Base-by-base conservation (phyloP, 2,888 invertebrate genomes). In the Cybosia mesomella region DNA sequence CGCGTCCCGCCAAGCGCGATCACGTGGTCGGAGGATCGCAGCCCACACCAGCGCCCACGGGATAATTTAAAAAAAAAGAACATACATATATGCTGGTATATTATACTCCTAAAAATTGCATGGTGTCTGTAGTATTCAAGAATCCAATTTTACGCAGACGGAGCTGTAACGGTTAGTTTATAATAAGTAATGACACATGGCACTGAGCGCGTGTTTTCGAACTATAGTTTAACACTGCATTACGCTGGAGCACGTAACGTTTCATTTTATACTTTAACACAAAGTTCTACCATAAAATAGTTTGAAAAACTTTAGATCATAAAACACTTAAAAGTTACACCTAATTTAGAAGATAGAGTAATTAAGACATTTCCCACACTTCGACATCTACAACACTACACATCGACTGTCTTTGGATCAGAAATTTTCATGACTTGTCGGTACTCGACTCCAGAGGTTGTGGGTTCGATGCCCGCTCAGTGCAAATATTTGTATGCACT, bases 171-270 rank as follows among this genome's bases (percentile, higher is more conserved):
- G 22, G 55, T 28, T 55, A 13, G 55, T 28, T 22, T 24, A 55
- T 55, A 24, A 22, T 22, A 18, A 43, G 18, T 18, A 34, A 36
- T 13, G 39, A 39, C 39, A 39, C 13, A 15, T 43, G 18, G n/a
- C 49, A 49, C n/a, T 49, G n/a, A 49, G 49, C 49, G 49, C 49
- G n/a, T 49, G n/a, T n/a, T 49, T 49, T 8, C 49, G n/a, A 49
- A 43, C 18, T 9, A 49, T n/a, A 9, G n/a, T 49, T 49, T 18
- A 49, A 49, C 15, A 15, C 39, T 39, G 39, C 15, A 4, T 15
- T n/a, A 9, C 9, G 49, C 49, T 43, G 43, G 43, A 43, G 43
- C 43, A 43, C 43, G 43, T 18, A 43, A 43, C 0, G 18, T 43
- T 43, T 39, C 15, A 15, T 39, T 39, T 43, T 18, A 18, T 43